Evolutionary conservation across 2,797 vertebrate genomes (phyloP).

Genomic region (Hozukius guyotensis): DNA sequence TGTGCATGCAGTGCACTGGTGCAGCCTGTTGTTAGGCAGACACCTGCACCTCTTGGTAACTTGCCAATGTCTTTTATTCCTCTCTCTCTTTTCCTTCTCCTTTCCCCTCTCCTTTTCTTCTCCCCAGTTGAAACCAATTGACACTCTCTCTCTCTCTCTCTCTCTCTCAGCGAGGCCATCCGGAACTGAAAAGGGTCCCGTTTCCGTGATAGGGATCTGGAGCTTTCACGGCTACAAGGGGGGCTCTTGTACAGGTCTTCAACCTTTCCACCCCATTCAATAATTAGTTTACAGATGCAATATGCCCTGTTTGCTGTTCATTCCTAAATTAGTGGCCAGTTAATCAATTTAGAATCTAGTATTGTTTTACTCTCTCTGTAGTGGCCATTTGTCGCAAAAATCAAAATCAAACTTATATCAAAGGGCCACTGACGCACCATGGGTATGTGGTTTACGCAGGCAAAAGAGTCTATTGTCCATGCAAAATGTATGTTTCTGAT

Average conservation of each 20-base stretch:
- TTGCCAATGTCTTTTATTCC: conserved; percentile 68
- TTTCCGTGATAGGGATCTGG: conserved; percentile 73
- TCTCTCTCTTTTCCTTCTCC: conserved; percentile 9
- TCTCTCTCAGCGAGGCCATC: conserved; percentile 56
- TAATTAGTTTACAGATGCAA: conserved; percentile 31
- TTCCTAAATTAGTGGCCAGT: not conserved
- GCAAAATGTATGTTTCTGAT: too few species aligned
- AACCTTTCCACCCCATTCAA: conserved; percentile 53
- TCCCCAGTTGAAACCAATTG: conserved; percentile 59
- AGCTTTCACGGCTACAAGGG: conserved; percentile 61
- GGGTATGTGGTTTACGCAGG: too few species aligned
- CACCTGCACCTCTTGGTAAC: conserved; percentile 79
- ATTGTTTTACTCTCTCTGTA: not conserved
- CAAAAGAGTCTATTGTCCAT: too few species aligned
- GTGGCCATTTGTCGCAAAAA: fast-evolving
- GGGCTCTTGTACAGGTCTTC: conserved; percentile 69
- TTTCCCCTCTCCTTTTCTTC: conserved; percentile 26
- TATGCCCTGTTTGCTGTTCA: not conserved
- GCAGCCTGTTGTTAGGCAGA: conserved; percentile 69
- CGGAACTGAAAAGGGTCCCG: conserved; percentile 47
- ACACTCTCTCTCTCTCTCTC: conserved; percentile 62
- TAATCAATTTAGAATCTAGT: not conserved
- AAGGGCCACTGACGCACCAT: too few species aligned
- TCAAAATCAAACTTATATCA: too few species aligned
- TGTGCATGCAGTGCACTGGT: conserved; percentile 40